Evolutionary conservation across 2,888 invertebrate species (phyloP).

Genomic region (Dryomyza anilis): DNA sequence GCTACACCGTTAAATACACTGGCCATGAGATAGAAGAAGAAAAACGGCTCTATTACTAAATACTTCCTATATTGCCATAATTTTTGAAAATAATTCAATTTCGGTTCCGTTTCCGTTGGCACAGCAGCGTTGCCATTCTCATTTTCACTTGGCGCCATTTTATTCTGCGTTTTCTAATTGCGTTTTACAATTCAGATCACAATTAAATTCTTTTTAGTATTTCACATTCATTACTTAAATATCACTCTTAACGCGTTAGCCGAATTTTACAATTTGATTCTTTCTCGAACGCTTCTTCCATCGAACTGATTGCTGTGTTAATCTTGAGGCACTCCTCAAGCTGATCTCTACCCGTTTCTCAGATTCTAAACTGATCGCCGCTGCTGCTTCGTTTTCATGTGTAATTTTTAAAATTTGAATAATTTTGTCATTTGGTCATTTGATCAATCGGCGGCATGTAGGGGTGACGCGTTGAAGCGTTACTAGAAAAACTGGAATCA

Average conservation of each 20-base stretch:
- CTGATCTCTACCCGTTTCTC: not conserved
- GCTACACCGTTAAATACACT: conserved; percentile 55
- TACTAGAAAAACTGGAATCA: not conserved
- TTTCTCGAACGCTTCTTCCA: not conserved
- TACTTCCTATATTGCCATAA: conserved; percentile 55
- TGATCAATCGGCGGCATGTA: not conserved
- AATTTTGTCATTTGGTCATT: conserved; percentile 10
- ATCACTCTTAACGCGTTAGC: not conserved
- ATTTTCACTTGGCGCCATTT: not conserved
- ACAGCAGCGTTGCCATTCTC: not conserved
- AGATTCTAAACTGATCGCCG: not conserved
- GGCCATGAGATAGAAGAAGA: conserved; percentile 57
- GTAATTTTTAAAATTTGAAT: not conserved
- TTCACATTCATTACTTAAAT: not conserved
- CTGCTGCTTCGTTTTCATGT: not conserved
- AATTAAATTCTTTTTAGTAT: not conserved
- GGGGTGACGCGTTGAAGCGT: too few relatives aligned
- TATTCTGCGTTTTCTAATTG: not conserved
- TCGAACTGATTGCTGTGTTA: not conserved
- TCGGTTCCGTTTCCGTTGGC: conserved; percentile 13
- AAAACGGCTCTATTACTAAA: conserved; percentile 57
- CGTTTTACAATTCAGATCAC: not conserved
- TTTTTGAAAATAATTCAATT: conserved; percentile 51
- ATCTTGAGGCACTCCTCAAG: not conserved
- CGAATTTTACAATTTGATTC: not conserved